Evolutionary conservation across 2,888 invertebrate species (phyloP).

Genomic region (Drosophila siamana): DNA sequence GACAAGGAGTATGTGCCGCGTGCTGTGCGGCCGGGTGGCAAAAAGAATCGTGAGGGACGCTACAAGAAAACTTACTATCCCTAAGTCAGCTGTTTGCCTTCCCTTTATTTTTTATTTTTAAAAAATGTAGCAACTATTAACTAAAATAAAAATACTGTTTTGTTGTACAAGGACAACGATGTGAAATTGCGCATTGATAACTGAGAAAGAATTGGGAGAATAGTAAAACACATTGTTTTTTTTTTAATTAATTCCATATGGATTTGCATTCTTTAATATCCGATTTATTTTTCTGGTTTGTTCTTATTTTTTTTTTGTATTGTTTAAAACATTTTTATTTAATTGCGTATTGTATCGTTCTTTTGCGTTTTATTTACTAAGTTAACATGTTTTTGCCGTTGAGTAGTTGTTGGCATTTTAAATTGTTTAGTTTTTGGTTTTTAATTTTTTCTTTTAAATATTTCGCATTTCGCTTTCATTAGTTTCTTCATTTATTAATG

Average conservation of each 20-base stretch:
- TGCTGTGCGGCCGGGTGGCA: slow-evolving; percentile 87
- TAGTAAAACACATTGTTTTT: slow-evolving; percentile 31
- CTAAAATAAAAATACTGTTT: slow-evolving; percentile 38
- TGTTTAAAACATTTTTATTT: slow-evolving; percentile 72
- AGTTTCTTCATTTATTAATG: slow-evolving; percentile 45
- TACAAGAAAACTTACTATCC: slow-evolving; percentile 90
- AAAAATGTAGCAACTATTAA: slow-evolving; percentile 29
- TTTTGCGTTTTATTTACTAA: slow-evolving; percentile 64
- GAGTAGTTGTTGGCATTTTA: slow-evolving; percentile 60
- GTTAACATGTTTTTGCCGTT: slow-evolving; percentile 70
- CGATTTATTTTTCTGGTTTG: slow-evolving; percentile 34
- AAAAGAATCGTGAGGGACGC: slow-evolving; percentile 87
- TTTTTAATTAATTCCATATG: slow-evolving; percentile 45
- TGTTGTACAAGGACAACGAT: slow-evolving; percentile 22
- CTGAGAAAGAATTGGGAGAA: not conserved
- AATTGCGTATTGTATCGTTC: slow-evolving; percentile 65
- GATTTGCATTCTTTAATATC: slow-evolving; percentile 58
- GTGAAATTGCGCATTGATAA: too few species aligned
- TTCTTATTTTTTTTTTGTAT: slow-evolving; percentile 37
- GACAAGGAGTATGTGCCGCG: slow-evolving; percentile 90
- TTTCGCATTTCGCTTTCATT: slow-evolving; percentile 35
- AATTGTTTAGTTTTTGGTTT: slow-evolving; percentile 30
- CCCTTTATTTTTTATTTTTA: slow-evolving; percentile 2
- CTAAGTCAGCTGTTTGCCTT: slow-evolving; percentile 45
- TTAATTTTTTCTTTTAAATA: slow-evolving; percentile 32